Conservation (phyloP, 2,888 invertebrate species). For the Himalopsyche japonica region DNA sequence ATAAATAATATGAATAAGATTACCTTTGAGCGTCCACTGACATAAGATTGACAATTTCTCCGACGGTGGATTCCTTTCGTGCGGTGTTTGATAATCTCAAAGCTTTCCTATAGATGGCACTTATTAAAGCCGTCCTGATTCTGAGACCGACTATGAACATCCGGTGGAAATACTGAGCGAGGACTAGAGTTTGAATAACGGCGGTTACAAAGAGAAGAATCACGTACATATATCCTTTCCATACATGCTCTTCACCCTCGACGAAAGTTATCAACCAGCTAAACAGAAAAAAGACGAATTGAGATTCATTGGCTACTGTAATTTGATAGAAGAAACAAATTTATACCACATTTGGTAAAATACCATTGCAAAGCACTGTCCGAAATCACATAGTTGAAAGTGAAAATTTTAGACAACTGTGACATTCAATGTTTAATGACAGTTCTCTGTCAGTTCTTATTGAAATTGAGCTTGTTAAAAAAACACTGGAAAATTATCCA, state of each 20-base stretch:
- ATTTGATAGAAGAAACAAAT: too few species aligned
- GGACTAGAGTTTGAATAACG: conserved; percentile 76
- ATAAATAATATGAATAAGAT: not conserved
- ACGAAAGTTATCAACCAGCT: conserved; percentile 76
- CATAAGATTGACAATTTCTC: conserved; percentile 92
- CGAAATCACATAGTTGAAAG: too few species aligned
- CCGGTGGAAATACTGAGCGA: conserved; percentile 89
- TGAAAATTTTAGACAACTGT: too few species aligned
- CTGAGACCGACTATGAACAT: conserved; percentile 91
- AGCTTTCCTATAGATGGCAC: conserved; percentile 87
- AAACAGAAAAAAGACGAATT: conserved; percentile 43
- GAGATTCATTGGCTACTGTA: not conserved
- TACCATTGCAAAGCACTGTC: too few species aligned
- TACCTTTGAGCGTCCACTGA: conserved; percentile 85
- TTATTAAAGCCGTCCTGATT: conserved; percentile 85
- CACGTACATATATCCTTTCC: conserved; percentile 89
- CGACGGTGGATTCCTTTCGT: conserved; percentile 81
- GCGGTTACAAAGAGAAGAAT: conserved; percentile 74
- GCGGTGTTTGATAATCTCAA: conserved; percentile 78
- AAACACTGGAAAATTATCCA: too few species aligned
- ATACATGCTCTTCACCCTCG: conserved; percentile 63
- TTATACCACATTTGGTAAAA: too few species aligned
- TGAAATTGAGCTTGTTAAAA: too few species aligned
- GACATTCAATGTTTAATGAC: too few species aligned
- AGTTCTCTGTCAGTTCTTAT: too few species aligned